Base-by-base conservation (phyloP, 2,797 vertebrate genomes). In the Sebastes paucispinis region DNA sequence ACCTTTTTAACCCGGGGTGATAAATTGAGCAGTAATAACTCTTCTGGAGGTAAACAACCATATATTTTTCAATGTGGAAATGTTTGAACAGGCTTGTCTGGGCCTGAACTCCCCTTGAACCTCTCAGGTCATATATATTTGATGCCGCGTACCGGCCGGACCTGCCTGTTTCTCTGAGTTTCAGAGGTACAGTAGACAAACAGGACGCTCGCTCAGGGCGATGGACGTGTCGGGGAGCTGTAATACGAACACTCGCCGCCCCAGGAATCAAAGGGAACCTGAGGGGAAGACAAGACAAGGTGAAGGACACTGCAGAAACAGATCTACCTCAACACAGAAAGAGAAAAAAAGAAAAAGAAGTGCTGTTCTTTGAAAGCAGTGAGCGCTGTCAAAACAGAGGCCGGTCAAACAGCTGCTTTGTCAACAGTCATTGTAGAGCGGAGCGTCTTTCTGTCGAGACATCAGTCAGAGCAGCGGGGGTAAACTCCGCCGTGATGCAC, bases 361-460 rank as follows among this genome's bases (percentile, higher is more conserved):
- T 2, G 72, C 22, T 5, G 62, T 39, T 77, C 75, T 88, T 87
- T 90, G 78, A 87, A 88, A 85, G 58, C 75, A 36, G 36, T 1
- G 55, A 81, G 65, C 3, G 50, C 87, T 89, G 90, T 92, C 84
- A 90, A 73, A 86, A 82, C 80, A 73, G 54, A 66, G 32, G 63
- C 24, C 4, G 18, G 73, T 91, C 85, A 89, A 85, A 86, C 83
- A 84, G 72, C 68, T 73, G 76, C 73, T 88, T 79, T 88, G 91
- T 91, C 87, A 84, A 83, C 88, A 85, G 81, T 25, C 74, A 76
- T 74, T 59, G 84, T 69, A 4, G 74, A 79, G 69, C 11, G 5
- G 11, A 20, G 86, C 34, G 12, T 83, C 79, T 72, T 54, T 25
- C 79, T 89, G 84, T 71, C 22, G n/a, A 83, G 57, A 77, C 84